Percentiles rank a stretch among this genome's conserved stretches.
Evolutionary conservation across 2,113 vertebrate genomes (phyloP).

Genomic region (Microtus pennsylvanicus): DNA sequence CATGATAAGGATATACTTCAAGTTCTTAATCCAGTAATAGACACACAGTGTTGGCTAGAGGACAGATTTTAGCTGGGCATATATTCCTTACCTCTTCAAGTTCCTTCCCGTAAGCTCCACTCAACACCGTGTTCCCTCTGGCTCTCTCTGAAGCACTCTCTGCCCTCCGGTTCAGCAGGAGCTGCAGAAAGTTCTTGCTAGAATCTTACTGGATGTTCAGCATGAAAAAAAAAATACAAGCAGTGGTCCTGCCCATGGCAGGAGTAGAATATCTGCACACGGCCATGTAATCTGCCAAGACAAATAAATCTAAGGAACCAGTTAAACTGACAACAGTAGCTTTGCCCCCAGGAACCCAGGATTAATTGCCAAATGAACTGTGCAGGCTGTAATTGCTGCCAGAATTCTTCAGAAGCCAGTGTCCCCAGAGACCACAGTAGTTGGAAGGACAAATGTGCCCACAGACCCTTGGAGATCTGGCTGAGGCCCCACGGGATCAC

Average conservation of each 20-base stretch:
- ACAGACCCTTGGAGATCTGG: background rate
- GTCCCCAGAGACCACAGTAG: background rate
- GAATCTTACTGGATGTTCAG: constrained; percentile 17
- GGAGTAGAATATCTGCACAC: background rate
- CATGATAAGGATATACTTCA: background rate
- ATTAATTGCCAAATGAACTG: constrained; percentile 41
- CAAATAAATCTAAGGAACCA: background rate
- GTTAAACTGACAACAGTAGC: background rate
- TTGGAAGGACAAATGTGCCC: background rate
- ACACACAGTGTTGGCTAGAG: background rate
- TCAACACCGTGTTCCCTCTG: background rate
- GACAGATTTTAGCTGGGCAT: background rate
- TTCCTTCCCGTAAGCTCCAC: background rate
- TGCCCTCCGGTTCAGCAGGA: background rate
- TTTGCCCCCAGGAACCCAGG: background rate
- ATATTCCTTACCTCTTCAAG: background rate
- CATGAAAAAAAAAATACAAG: background rate
- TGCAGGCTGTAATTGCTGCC: constrained; percentile 14
- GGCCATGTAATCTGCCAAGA: background rate
- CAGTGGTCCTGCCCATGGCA: background rate
- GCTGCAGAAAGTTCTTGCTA: background rate
- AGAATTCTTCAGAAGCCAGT: background rate
- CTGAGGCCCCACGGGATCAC: background rate
- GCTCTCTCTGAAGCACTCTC: background rate
- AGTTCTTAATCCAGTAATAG: background rate